phyloP scores from a whole-genome alignment of 2,113 vertebrate species.

The Stomatorhinus ivindoensis region DNA sequence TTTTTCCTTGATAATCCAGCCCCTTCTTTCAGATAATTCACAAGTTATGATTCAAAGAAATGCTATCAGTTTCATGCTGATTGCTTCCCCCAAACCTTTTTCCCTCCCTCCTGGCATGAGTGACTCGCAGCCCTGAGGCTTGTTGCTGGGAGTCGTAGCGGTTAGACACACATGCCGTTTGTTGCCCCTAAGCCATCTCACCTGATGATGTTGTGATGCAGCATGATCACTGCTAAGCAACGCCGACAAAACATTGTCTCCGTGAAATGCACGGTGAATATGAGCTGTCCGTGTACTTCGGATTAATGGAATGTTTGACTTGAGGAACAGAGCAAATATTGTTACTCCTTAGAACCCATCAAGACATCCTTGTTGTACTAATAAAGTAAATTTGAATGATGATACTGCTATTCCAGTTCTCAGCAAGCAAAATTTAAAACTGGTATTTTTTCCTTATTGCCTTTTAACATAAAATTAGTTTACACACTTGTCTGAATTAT shows the following conservation, averaged over 20 bases:
- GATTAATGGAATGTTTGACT: neutral
- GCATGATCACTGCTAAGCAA: constrained; percentile 22
- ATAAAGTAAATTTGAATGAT: neutral
- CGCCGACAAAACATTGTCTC: neutral
- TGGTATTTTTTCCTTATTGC: neutral
- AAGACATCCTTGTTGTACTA: neutral
- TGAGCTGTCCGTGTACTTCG: neutral
- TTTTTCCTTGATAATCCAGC: neutral
- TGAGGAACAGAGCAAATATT: neutral
- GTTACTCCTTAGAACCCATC: neutral
- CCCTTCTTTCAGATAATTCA: neutral
- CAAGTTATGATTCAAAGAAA: neutral
- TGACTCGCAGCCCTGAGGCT: neutral
- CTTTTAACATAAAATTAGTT: neutral
- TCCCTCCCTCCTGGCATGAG: neutral
- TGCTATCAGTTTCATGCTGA: neutral
- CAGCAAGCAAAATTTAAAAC: neutral
- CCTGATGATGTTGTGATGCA: constrained; percentile 29
- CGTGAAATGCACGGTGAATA: constrained; percentile 16
- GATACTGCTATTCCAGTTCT: neutral
- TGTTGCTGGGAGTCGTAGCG: neutral
- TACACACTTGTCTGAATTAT: neutral
- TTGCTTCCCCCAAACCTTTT: neutral
- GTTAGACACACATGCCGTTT: neutral
- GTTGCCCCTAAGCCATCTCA: neutral